phyloP scores from a whole-genome alignment of 2,888 invertebrate genomes.

The Podotricha telesiphe region DNA sequence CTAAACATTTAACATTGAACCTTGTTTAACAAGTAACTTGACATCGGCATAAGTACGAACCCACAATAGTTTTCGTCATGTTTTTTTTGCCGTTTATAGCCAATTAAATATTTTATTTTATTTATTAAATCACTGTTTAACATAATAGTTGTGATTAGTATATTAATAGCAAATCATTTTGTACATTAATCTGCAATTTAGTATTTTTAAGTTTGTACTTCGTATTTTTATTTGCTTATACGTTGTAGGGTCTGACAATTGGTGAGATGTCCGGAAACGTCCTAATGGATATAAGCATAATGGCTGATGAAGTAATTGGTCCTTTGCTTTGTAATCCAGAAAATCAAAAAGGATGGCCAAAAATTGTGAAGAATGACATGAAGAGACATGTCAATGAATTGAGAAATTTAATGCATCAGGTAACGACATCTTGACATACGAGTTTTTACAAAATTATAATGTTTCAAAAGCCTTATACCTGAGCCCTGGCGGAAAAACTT shows the following conservation, averaged over 20 bases:
- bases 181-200: background rate
- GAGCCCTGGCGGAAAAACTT: no score
- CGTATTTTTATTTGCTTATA: background rate
- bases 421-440: slow-evolving; percentile 49
- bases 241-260: slow-evolving; percentile 79
- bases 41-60: no score
- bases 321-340: slow-evolving; percentile 88
- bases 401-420: slow-evolving; percentile 88
- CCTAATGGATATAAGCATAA: slow-evolving; percentile 86
- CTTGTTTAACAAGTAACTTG: no score
- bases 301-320: slow-evolving; percentile 89
- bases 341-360: slow-evolving; percentile 90
- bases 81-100: no score
- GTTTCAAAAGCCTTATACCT: background rate
- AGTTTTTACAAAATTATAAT: background rate
- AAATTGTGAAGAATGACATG: slow-evolving; percentile 88
- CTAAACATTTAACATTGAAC: no score
- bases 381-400: slow-evolving; percentile 87
- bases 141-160: no score
- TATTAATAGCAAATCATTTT: no score
- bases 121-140: no score
- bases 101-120: no score
- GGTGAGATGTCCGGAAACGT: slow-evolving; percentile 90
- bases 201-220: background rate
- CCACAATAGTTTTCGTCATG: no score